Conservation (phyloP, 2,113 vertebrate species). For the Perognathus longimembris region DNA sequence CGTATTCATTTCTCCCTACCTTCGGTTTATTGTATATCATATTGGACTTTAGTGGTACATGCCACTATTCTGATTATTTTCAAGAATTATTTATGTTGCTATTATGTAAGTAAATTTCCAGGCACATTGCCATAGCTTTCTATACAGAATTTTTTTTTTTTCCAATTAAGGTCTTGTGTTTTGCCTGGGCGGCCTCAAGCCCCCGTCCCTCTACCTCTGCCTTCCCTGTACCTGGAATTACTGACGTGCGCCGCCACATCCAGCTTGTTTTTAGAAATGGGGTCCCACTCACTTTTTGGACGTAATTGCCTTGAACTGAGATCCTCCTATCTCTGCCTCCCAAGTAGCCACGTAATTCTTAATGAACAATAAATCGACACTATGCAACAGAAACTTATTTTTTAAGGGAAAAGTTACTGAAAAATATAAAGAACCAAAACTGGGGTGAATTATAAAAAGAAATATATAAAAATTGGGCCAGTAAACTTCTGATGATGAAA, state of each 20-base stretch:
- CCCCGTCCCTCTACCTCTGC: no score
- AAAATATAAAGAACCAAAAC: not conserved
- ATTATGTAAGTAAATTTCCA: not conserved
- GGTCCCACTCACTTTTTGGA: no score
- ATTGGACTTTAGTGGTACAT: not conserved
- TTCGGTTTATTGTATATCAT: not conserved
- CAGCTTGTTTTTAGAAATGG: no score
- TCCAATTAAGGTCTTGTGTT: no score
- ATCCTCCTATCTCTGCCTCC: no score
- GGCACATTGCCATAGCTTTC: not conserved
- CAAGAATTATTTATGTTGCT: not conserved
- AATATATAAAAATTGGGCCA: not conserved
- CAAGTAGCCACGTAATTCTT: no score
- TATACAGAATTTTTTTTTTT: not conserved
- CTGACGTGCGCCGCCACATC: no score
- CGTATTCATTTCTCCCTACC: not conserved
- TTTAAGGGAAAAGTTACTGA: not conserved
- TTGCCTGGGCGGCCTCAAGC: no score
- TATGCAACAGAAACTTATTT: no score
- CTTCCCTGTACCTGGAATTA: no score
- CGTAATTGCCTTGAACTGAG: no score
- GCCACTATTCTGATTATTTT: not conserved
- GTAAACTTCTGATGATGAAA: constrained; percentile 33
- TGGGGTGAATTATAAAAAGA: not conserved
- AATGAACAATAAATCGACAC: no score